Evolutionary conservation across 2,888 invertebrate genomes (phyloP), one percentile per base, ranked within the genome.

Genomic region (Allygus modestus): DNA sequence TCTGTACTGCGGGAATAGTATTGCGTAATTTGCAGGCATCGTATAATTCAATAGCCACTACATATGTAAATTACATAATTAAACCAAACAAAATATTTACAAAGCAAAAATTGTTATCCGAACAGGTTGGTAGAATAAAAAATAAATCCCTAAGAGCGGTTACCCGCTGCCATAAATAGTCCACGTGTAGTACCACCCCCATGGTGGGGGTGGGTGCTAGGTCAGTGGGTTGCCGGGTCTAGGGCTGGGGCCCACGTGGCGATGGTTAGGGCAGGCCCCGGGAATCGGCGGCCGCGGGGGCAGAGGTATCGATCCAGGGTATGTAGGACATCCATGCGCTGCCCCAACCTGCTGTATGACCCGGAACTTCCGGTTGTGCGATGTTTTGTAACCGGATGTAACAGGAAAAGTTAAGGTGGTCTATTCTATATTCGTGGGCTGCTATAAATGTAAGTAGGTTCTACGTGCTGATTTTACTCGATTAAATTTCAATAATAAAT

Each of bases 321-420:
- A 65, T 65, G 65, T 65, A 31, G 65, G 65, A 12, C 65, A 65
- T 65, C 65, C 65, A 65, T 65, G 65, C 65, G 65, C 65, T 65
- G 65, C 65, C 65, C 65, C 65, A 65, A 65, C 65, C 28, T 28
- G 28, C 65, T 9, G 58, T 9, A 58, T 58, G 65, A 65, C 65
- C 65, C 65, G 65, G 65, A 23, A 46, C 46, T 46, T 46, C 46
- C 46, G 46, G 46, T 17, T 12, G 46, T 12, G 15, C 11, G 41
- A 9, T 46, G 46, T 46, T 37, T 37, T 37, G 46, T 20, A 58
- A 58, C 58, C 58, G 58, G 58, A 58, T 20, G 23, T 58, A 23
- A 58, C 58, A 58, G 58, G 1, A 12, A 58, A 58, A 23, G 58
- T 58, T 58, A 58, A 58, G 5, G n/a, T n/a, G n/a, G n/a, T n/a